Percentiles rank a stretch among this genome's conserved stretches.
phyloP scores from a whole-genome alignment of 2,113 vertebrate genomes.

The Typhlomys cinereus region DNA sequence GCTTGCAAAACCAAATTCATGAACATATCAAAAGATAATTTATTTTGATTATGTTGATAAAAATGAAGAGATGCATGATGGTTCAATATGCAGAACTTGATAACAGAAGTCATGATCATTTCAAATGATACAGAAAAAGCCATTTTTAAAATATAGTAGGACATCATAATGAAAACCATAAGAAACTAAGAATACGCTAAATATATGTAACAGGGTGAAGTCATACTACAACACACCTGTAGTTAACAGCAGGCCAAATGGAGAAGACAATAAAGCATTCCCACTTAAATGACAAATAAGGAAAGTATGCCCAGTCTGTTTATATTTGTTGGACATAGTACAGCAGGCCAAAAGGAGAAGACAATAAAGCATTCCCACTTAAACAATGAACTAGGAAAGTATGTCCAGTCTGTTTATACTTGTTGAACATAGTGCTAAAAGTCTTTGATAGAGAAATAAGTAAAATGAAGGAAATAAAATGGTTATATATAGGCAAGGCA shows the following conservation, averaged over 20 bases:
- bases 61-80: neutral
- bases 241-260: neutral
- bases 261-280: neutral
- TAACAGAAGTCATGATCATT: neutral
- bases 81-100: neutral
- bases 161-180: neutral
- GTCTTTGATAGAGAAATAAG: neutral
- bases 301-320: neutral
- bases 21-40: neutral
- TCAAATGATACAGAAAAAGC: neutral
- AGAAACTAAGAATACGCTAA: neutral
- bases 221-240: neutral
- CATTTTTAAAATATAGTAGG: neutral
- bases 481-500: neutral
- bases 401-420: neutral
- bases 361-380: neutral
- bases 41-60: neutral
- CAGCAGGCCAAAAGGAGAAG: neutral
- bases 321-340: neutral
- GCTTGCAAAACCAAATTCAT: neutral
- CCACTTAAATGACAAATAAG: neutral
- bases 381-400: neutral
- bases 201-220: neutral
- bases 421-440: neutral
- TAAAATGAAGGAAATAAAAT: neutral